These are phyloP conservation scores for Dendroctonus valens DNA, from an alignment of 1,140 invertebrate species.

Conservation along the genomic window DNA sequence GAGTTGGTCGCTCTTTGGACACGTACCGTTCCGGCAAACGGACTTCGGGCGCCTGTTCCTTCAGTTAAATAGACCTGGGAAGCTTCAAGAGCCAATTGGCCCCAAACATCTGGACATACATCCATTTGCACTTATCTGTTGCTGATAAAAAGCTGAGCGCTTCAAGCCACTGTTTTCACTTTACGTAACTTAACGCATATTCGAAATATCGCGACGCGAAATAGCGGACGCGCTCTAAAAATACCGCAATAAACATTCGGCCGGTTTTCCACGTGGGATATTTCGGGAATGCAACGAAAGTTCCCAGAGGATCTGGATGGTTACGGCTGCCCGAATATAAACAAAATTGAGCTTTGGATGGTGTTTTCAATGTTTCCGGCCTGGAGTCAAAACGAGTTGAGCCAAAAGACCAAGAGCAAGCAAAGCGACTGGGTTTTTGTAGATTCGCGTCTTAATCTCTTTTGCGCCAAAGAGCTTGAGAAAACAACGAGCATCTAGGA, in stretches of 20 bases:
- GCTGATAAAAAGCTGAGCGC: not conserved
- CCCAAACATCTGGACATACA: conserved; percentile 71
- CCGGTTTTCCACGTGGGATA: conserved; percentile 16
- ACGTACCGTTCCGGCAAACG: conserved; percentile 76
- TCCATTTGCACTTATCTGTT: conserved; percentile 53
- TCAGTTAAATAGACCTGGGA: conserved; percentile 81
- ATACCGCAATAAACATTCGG: conserved; percentile 32
- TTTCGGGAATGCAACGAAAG: conserved; percentile 12
- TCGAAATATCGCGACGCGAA: conserved; percentile 11
- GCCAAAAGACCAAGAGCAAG: no score
- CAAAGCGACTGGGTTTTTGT: no score
- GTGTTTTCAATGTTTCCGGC: no score
- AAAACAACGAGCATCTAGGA: no score
- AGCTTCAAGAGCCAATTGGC: conserved; percentile 77
- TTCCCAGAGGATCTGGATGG: no score
- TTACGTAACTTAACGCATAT: conserved; percentile 29
- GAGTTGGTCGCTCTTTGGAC: not conserved
- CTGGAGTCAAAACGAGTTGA: no score
- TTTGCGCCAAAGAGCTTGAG: no score
- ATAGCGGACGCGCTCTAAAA: conserved; percentile 30
- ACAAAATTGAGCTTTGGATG: no score
- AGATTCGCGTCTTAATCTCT: no score
- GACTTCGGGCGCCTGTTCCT: conserved; percentile 70
- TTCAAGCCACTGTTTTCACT: not conserved
- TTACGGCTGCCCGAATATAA: no score